Conservation (phyloP, 2,797 vertebrate species). For the Cheirogaleus major region DNA sequence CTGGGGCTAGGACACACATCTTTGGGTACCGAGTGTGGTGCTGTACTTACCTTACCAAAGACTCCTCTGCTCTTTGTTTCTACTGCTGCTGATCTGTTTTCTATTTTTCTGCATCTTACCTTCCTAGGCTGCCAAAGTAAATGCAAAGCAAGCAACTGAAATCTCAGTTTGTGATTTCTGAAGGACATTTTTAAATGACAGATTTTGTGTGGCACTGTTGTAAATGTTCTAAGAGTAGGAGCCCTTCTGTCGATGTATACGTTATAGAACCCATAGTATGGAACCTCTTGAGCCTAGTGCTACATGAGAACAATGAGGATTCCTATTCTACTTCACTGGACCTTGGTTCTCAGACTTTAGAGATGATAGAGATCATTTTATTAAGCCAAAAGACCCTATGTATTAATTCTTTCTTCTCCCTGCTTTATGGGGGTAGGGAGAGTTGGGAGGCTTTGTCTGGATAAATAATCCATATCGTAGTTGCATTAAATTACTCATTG, state of each 20-base stretch:
- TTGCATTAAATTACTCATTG: slow-evolving; percentile 13
- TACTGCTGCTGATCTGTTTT: background rate
- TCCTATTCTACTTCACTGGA: background rate
- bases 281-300: background rate
- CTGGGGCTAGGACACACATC: background rate
- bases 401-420: background rate
- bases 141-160: background rate
- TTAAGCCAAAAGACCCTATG: background rate
- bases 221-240: background rate
- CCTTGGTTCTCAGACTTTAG: background rate
- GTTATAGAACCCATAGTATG: background rate
- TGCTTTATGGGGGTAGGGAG: background rate
- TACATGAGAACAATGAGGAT: background rate
- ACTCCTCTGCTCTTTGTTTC: background rate
- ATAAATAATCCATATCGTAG: background rate
- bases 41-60: background rate
- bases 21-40: background rate
- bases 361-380: background rate
- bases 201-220: background rate
- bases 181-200: background rate
- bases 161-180: background rate
- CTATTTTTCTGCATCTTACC: background rate
- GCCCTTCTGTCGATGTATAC: background rate
- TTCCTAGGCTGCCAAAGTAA: background rate
- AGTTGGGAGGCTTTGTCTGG: background rate